Evolutionary conservation across 2,888 invertebrate genomes (phyloP).

Genomic region (Epirrhoe alternata): DNA sequence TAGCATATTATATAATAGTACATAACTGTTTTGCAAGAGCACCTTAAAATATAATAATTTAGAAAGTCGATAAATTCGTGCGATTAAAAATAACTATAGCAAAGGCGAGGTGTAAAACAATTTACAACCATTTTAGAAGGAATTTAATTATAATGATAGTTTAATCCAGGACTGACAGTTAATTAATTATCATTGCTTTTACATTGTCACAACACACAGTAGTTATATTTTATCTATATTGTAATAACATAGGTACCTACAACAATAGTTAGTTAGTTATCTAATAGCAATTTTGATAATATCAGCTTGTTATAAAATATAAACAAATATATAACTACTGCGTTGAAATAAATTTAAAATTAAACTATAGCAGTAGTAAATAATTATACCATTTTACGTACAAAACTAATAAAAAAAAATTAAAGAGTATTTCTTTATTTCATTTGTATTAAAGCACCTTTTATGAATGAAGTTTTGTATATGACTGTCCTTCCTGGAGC

Average conservation of each 20-base stretch:
- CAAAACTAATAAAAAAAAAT: constrained; percentile 19
- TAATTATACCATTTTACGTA: constrained; percentile 12
- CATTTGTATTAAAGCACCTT: constrained; percentile 23
- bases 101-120: constrained; percentile 62
- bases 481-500: constrained; percentile 29
- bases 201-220: not conserved
- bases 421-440: not conserved
- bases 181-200: not conserved
- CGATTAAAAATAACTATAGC: constrained; percentile 71
- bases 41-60: constrained; percentile 54
- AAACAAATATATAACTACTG: not conserved
- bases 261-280: too few species aligned
- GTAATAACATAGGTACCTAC: too few species aligned
- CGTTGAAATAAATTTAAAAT: not conserved
- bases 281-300: too few species aligned
- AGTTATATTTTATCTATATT: not conserved
- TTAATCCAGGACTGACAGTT: not conserved
- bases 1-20: not conserved
- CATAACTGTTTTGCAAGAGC: constrained; percentile 6
- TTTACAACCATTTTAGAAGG: constrained; percentile 70
- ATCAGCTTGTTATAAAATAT: not conserved
- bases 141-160: constrained; percentile 41
- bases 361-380: not conserved
- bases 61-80: constrained; percentile 79
- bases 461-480: constrained; percentile 26